Conservation (phyloP, 2,113 vertebrate genomes). For the Mesitornis unicolor region DNA sequence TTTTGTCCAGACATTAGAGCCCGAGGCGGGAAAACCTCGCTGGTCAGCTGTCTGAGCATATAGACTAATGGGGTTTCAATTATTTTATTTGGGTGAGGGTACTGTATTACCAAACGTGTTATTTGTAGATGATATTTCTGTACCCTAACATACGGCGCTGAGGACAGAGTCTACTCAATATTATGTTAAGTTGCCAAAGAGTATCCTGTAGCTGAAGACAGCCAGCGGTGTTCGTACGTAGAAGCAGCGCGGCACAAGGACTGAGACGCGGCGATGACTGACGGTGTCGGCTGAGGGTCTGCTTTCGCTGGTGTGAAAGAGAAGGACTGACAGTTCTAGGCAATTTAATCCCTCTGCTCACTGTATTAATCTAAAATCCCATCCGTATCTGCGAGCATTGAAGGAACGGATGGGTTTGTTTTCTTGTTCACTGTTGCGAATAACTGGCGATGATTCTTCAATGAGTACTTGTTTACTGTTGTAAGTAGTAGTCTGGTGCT, state of each 20-base stretch:
- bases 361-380: not conserved
- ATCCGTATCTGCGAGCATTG: accelerated
- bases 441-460: not conserved
- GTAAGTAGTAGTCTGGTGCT: not conserved
- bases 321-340: not conserved
- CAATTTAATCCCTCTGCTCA: not conserved
- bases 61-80: slow-evolving; percentile 42
- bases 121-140: not conserved
- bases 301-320: not conserved
- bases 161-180: not conserved
- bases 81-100: not conserved
- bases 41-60: slow-evolving; percentile 37
- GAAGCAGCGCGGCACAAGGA: not conserved
- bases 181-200: not conserved
- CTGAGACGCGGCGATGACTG: not conserved
- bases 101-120: not conserved
- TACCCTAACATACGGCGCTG: not conserved
- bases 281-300: not conserved
- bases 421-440: not conserved
- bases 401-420: not conserved
- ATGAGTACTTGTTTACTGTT: not conserved
- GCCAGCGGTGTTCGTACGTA: accelerated
- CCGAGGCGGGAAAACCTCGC: not conserved
- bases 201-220: not conserved
- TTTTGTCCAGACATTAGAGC: slow-evolving; percentile 44